These are phyloP conservation scores for Lymantria dispar DNA, from an alignment of 2,888 invertebrate species.

Conservation along the genomic window DNA sequence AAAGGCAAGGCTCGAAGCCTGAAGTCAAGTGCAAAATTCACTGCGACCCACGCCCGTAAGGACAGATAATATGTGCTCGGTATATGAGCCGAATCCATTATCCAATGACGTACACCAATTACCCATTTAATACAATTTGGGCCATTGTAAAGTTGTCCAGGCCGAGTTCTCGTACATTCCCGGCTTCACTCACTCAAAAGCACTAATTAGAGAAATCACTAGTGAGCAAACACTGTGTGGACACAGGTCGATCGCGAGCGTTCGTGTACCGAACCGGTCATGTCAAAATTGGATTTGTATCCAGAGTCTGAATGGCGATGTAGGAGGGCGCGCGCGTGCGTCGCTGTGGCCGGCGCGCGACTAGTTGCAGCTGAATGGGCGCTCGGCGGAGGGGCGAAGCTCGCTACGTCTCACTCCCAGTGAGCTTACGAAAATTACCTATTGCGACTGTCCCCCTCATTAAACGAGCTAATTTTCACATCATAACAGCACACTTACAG, in stretches of 20 bases:
- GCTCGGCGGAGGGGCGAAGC: conserved; percentile 79
- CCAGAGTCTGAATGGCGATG: conserved; percentile 51
- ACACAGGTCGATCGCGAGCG: conserved; percentile 58
- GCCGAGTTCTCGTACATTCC: conserved; percentile 67
- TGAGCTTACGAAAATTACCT: conserved; percentile 77
- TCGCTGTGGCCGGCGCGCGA: conserved; percentile 76
- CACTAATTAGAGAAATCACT: conserved; percentile 76
- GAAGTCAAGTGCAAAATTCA: conserved; percentile 74
- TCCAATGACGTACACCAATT: conserved; percentile 81
- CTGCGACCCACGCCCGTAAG: conserved; percentile 63
- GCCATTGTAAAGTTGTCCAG: conserved; percentile 72
- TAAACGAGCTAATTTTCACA: conserved; percentile 48
- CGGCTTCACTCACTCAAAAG: conserved; percentile 75
- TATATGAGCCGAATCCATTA: conserved; percentile 77
- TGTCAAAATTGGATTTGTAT: conserved; percentile 56
- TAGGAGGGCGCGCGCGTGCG: conserved; percentile 74
- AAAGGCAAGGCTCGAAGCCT: conserved; percentile 49
- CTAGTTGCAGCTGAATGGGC: conserved; percentile 72
- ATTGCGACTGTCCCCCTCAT: conserved; percentile 68
- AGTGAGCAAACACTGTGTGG: conserved; percentile 60
- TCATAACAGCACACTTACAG: conserved; percentile 45
- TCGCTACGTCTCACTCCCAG: conserved; percentile 69
- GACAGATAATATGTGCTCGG: conserved; percentile 65
- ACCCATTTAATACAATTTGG: conserved; percentile 82
- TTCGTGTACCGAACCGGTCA: conserved; percentile 64